A percentile compares a stretch with the other conserved stretches of the same genome.
These are phyloP conservation scores for Eidolon helvum DNA, from an alignment of 2,113 vertebrate species.

Conservation along the genomic window DNA sequence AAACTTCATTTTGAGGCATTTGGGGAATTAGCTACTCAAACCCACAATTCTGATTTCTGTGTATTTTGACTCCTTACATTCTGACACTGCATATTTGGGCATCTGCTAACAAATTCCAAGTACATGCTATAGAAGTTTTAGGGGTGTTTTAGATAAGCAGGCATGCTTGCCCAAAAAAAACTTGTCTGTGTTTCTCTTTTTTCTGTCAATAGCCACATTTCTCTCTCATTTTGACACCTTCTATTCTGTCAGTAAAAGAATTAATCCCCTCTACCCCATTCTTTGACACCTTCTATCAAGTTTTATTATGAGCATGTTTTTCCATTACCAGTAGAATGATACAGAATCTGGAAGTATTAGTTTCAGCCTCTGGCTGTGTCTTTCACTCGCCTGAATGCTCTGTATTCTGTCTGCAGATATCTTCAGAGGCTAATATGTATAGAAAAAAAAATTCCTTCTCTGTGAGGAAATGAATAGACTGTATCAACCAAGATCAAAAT, in stretches of 20 bases:
- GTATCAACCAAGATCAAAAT: neutral
- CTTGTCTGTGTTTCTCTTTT: neutral
- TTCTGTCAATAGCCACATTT: neutral
- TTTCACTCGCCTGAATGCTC: neutral
- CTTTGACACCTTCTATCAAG: neutral
- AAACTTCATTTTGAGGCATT: neutral
- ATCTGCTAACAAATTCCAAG: neutral
- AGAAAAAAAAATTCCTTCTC: neutral
- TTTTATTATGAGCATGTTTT: neutral
- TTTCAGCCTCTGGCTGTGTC: neutral
- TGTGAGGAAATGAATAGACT: neutral
- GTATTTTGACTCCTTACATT: neutral
- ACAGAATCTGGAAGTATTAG: neutral
- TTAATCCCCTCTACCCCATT: too few species aligned
- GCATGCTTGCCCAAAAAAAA: neutral
- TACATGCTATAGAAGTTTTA: fast-evolving
- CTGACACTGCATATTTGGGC: neutral
- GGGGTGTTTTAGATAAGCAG: neutral
- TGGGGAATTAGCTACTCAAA: neutral
- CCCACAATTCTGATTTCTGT: neutral
- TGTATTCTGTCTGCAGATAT: neutral
- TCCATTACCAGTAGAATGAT: neutral
- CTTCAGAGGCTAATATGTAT: neutral
- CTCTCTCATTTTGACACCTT: neutral
- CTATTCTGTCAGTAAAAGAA: neutral